These are phyloP conservation scores for Chelonoidis abingdonii DNA, from an alignment of 2,113 vertebrate genomes.

Conservation along the genomic window DNA sequence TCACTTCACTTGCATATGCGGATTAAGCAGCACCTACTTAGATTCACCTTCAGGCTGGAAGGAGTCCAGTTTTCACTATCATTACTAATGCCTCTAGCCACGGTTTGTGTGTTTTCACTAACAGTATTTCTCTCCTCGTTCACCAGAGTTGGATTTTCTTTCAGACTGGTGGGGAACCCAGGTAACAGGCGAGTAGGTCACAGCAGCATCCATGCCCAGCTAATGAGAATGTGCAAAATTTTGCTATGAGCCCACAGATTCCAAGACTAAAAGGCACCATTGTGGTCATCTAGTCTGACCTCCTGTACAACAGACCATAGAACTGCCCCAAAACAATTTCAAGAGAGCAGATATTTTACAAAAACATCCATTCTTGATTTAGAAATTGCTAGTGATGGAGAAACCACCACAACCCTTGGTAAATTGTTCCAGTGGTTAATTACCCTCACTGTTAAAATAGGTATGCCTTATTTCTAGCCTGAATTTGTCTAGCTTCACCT, in stretches of 20 bases:
- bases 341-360: background rate
- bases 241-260: background rate
- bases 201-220: background rate
- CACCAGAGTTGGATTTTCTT: background rate
- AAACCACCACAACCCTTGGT: background rate
- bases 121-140: background rate
- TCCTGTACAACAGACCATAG: background rate
- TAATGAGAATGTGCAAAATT: background rate
- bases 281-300: background rate
- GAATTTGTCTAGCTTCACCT: background rate
- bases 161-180: background rate
- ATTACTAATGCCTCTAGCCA: background rate
- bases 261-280: background rate
- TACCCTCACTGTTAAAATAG: background rate
- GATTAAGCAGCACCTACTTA: conserved; percentile 5
- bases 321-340: background rate
- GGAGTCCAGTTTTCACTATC: background rate
- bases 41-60: background rate
- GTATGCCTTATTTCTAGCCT: background rate
- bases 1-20: background rate
- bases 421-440: background rate
- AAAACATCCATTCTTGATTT: background rate
- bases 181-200: background rate
- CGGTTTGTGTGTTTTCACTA: background rate
- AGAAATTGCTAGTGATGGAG: background rate